Percentiles rank a stretch among this genome's conserved stretches.
These are phyloP conservation scores for Vandiemenella viatica DNA, from an alignment of 2,888 invertebrate genomes.

Conservation along the genomic window DNA sequence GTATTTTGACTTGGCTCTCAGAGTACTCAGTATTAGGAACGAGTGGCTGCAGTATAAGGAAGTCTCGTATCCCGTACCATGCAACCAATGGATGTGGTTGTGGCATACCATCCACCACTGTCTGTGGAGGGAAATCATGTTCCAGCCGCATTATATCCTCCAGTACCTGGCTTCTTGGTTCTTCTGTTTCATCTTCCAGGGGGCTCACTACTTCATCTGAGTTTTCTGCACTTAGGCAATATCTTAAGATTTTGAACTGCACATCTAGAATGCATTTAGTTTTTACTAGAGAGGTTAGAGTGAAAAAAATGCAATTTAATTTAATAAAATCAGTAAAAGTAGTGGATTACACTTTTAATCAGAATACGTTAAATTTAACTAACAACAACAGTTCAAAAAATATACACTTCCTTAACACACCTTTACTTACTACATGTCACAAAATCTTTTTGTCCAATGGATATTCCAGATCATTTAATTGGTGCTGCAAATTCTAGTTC, in stretches of 20 bases:
- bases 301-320: background rate
- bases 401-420: too few species aligned
- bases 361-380: too few species aligned
- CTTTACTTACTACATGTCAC: too few species aligned
- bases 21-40: constrained; percentile 36
- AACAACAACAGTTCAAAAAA: too few species aligned
- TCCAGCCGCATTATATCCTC: constrained; percentile 35
- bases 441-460: too few species aligned
- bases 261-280: constrained; percentile 25
- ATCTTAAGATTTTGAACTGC: constrained; percentile 27
- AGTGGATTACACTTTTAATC: background rate
- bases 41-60: constrained; percentile 56
- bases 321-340: background rate
- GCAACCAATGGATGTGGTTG: constrained; percentile 38
- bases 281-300: background rate
- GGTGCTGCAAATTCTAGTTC: too few species aligned
- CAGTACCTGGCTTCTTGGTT: constrained; percentile 32
- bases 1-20: constrained; percentile 58
- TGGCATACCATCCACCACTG: constrained; percentile 23
- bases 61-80: constrained; percentile 73
- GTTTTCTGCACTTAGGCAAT: constrained; percentile 22
- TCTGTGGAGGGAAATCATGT: constrained; percentile 44
- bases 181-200: constrained; percentile 21
- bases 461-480: too few species aligned
- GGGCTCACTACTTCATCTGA: constrained; percentile 17